A percentile compares a stretch with the other conserved stretches of the same genome.
phyloP scores from a whole-genome alignment of 2,797 vertebrate genomes.

The Apogon talboti region DNA sequence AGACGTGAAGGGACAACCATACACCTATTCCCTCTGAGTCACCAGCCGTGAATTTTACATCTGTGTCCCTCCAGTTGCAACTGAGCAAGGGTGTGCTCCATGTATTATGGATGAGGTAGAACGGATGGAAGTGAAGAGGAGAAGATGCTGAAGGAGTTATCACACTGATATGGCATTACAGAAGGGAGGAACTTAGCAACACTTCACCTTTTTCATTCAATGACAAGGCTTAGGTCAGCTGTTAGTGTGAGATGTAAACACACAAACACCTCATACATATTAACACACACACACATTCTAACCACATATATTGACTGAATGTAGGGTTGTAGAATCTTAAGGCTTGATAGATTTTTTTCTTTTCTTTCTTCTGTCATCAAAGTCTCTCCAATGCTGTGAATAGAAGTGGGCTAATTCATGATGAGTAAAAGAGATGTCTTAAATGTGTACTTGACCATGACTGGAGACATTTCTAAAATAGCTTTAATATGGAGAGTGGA shows the following conservation, averaged over 20 bases:
- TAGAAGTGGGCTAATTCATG: slow-evolving; percentile 40
- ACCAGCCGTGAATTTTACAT: slow-evolving; percentile 55
- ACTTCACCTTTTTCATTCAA: slow-evolving; percentile 30
- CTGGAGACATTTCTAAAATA: slow-evolving; percentile 48
- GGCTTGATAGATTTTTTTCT: slow-evolving; percentile 36
- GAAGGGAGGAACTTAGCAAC: slow-evolving; percentile 20
- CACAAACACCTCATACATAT: slow-evolving; percentile 14
- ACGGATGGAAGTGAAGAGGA: slow-evolving; percentile 18
- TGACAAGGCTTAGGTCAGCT: slow-evolving; percentile 25
- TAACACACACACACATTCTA: slow-evolving; percentile 23
- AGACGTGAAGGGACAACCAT: slow-evolving; percentile 6
- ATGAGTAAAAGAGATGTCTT: slow-evolving; percentile 4
- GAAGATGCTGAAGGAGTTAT: slow-evolving; percentile 45
- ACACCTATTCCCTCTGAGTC: slow-evolving; percentile 49
- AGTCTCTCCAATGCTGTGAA: slow-evolving; percentile 57
- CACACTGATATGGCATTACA: slow-evolving; percentile 28
- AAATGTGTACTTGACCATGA: slow-evolving; percentile 32
- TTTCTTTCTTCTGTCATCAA: slow-evolving; percentile 37
- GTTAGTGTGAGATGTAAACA: slow-evolving; percentile 28
- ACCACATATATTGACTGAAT: slow-evolving; percentile 43
- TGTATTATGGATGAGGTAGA: slow-evolving; percentile 68
- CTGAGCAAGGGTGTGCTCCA: slow-evolving; percentile 19
- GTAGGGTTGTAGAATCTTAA: slow-evolving; percentile 32
- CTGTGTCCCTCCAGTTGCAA: slow-evolving; percentile 26
- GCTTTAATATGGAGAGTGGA: slow-evolving; percentile 29